Evolutionary conservation across 2,113 vertebrate species (phyloP).

Genomic region (Xiphias gladius): DNA sequence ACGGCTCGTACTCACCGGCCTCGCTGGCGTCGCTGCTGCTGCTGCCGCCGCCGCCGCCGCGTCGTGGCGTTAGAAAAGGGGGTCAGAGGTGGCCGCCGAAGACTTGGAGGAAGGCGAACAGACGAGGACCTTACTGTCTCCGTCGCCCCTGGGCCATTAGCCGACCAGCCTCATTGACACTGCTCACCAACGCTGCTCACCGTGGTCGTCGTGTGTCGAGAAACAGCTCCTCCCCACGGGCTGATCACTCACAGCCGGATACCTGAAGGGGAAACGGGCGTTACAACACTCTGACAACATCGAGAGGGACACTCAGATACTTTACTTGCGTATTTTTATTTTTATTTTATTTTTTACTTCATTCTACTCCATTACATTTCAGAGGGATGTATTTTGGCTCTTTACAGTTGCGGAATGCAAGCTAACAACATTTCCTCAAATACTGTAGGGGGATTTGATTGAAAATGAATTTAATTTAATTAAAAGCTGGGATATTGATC

Average conservation of each 20-base stretch:
- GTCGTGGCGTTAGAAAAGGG: neutral
- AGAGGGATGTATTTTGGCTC: too few species aligned
- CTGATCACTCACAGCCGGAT: neutral
- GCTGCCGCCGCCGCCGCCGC: conserved; percentile 18
- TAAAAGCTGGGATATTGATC: too few species aligned
- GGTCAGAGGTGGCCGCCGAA: neutral
- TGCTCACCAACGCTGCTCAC: conserved; percentile 70
- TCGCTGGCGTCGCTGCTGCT: conserved; percentile 46
- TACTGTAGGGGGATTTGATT: too few species aligned
- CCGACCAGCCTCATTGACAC: conserved; percentile 31
- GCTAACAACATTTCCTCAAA: too few species aligned
- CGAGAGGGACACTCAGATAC: too few species aligned
- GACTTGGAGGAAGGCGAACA: neutral
- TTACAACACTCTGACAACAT: neutral
- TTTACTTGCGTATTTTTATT: too few species aligned
- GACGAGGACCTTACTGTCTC: conserved; percentile 32
- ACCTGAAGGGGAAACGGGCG: conserved; percentile 7
- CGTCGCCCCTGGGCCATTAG: conserved; percentile 53
- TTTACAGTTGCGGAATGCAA: too few species aligned
- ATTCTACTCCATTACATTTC: too few species aligned
- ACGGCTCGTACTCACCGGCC: conserved; percentile 65
- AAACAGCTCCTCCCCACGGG: conserved; percentile 73
- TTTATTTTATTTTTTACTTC: too few species aligned
- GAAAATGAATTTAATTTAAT: too few species aligned
- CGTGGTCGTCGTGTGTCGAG: conserved; percentile 29